Conservation (phyloP, 2,888 invertebrate genomes). For the Phragmatobia fuliginosa region DNA sequence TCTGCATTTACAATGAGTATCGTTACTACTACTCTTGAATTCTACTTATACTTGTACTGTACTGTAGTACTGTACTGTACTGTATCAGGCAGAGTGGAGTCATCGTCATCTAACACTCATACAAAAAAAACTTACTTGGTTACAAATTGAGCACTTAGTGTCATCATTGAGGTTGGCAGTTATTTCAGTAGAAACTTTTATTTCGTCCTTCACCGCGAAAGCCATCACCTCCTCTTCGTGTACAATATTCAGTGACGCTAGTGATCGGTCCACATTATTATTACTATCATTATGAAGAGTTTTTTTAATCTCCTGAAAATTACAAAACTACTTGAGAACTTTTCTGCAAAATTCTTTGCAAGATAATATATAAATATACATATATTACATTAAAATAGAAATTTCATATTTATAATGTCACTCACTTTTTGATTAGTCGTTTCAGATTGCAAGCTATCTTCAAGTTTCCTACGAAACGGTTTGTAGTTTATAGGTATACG, state of each 20-base stretch:
- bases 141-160: constrained; percentile 64
- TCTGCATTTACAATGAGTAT: too few species aligned
- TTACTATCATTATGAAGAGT: constrained; percentile 59
- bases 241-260: constrained; percentile 5
- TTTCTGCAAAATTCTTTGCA: not conserved
- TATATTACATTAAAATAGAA: too few species aligned
- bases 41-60: too few species aligned
- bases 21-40: too few species aligned
- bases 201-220: constrained; percentile 23
- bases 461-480: constrained; percentile 67
- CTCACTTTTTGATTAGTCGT: constrained; percentile 47
- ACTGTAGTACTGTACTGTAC: too few species aligned
- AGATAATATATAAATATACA: not conserved
- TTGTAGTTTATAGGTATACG: constrained; percentile 70
- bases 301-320: constrained; percentile 52
- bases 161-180: constrained; percentile 38
- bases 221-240: constrained; percentile 22
- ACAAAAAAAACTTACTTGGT: constrained; percentile 64
- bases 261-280: constrained; percentile 58
- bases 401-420: constrained; percentile 11
- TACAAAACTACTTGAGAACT: constrained; percentile 12
- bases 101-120: too few species aligned
- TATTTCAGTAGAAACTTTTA: constrained; percentile 7
- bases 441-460: constrained; percentile 13
- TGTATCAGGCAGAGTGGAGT: too few species aligned